These are phyloP conservation scores for Epizoanthus fatuus DNA, from an alignment of 92 coral and sea anemone species.

Conservation along the genomic window DNA sequence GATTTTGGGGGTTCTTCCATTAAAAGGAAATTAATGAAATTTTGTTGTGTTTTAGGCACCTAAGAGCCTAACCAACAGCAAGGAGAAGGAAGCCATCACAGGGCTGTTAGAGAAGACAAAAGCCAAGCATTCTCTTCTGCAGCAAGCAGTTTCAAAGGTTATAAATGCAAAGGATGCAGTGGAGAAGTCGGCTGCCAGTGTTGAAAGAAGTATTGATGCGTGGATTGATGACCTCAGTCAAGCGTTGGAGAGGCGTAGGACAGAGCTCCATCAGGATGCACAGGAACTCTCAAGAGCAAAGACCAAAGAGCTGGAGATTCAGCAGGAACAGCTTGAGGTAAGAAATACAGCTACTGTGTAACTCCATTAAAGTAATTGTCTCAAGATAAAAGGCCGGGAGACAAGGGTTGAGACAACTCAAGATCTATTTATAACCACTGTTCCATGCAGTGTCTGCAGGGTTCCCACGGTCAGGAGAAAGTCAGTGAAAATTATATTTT, in stretches of 20 bases:
- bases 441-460: too few species aligned
- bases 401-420: too few species aligned
- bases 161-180: slow-evolving; percentile 4
- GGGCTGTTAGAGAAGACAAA: slow-evolving; percentile 37
- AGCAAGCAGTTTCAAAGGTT: slow-evolving; percentile 8
- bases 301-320: slow-evolving; percentile 12
- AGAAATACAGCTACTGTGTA: not conserved
- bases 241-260: slow-evolving; percentile 5
- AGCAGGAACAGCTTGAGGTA: slow-evolving; percentile 32
- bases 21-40: too few species aligned
- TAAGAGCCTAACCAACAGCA: too few species aligned
- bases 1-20: too few species aligned
- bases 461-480: too few species aligned
- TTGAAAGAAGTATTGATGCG: not conserved
- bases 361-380: too few species aligned
- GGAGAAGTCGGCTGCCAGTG: not conserved
- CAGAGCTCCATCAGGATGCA: slow-evolving; percentile 1
- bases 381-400: too few species aligned
- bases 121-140: slow-evolving; percentile 11
- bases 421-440: too few species aligned
- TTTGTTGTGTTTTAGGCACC: too few species aligned
- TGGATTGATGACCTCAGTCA: slow-evolving; percentile 10
- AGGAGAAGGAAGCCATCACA: slow-evolving; percentile 45
- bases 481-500: too few species aligned
- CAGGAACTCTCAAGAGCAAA: not conserved